A percentile compares a stretch with the other conserved stretches of the same genome.
These are phyloP conservation scores for Cheilosia impressa DNA, from an alignment of 2,888 invertebrate species.

Conservation along the genomic window DNA sequence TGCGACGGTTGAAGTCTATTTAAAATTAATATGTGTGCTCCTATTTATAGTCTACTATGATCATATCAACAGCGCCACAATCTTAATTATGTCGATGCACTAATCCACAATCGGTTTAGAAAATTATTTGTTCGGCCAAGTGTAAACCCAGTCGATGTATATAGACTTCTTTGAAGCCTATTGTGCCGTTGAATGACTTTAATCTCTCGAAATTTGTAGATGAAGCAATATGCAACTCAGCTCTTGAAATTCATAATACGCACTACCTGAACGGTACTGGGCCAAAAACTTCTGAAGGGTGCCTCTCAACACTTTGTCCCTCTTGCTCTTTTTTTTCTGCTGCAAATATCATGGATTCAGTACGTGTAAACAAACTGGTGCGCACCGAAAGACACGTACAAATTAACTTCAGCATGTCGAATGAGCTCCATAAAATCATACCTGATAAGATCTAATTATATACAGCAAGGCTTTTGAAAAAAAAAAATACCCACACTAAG, in stretches of 20 bases:
- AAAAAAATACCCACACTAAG: slow-evolving; percentile 16
- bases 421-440: slow-evolving; percentile 15
- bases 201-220: not conserved
- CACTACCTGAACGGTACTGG: not conserved
- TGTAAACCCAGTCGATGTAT: too few relatives aligned
- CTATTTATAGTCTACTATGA: too few relatives aligned
- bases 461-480: slow-evolving; percentile 17
- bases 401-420: slow-evolving; percentile 33
- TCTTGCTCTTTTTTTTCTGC: not conserved
- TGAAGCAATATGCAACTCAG: not conserved
- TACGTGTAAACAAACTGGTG: slow-evolving; percentile 5
- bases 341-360: slow-evolving; percentile 4
- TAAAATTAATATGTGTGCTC: too few relatives aligned
- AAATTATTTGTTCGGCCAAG: too few relatives aligned
- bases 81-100: too few relatives aligned
- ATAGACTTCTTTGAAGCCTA: too few relatives aligned
- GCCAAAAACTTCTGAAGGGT: slow-evolving; percentile 13
- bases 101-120: too few relatives aligned
- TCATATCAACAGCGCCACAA: too few relatives aligned
- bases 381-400: slow-evolving; percentile 14
- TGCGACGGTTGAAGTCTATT: too few relatives aligned
- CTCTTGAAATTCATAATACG: not conserved
- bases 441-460: slow-evolving; percentile 39
- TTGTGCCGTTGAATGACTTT: not conserved
- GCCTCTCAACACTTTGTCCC: slow-evolving; percentile 2